Conservation (phyloP, 2,797 vertebrate species). For the Alfaro cultratus region DNA sequence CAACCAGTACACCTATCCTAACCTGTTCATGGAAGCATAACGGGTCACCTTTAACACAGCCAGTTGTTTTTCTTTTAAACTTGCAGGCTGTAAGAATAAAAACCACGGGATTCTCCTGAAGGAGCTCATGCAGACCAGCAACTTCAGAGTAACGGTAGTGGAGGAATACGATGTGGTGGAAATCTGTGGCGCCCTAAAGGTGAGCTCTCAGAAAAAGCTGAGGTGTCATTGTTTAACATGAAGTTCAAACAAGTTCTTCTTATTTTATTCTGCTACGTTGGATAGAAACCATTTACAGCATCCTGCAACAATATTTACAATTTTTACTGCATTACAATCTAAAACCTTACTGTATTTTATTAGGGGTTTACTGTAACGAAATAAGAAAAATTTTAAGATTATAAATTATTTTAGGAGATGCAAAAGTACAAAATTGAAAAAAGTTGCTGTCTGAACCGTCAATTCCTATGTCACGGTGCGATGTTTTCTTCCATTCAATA, state of each 20-base stretch:
- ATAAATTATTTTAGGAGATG: background rate
- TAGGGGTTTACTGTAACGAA: background rate
- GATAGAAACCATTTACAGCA: background rate
- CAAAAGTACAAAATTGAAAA: background rate
- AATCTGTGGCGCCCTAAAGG: constrained; percentile 98
- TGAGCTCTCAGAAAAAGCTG: constrained; percentile 52
- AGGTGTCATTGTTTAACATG: background rate
- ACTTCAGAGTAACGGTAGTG: constrained; percentile 94
- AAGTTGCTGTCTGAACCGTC: background rate
- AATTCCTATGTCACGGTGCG: background rate
- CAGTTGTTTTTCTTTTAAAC: background rate
- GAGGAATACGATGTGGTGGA: constrained; percentile 94
- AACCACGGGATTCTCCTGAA: constrained; percentile 88
- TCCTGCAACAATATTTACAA: background rate
- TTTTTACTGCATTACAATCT: background rate
- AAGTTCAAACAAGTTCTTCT: background rate
- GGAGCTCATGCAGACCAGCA: constrained; percentile 93
- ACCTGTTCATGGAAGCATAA: too few relatives aligned
- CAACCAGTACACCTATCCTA: too few relatives aligned
- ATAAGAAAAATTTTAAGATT: background rate
- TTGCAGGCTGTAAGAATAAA: constrained; percentile 87
- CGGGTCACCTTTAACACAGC: background rate
- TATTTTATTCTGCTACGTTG: background rate
- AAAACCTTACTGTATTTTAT: background rate
- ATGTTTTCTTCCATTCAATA: background rate